Conservation (phyloP, 2,888 invertebrate genomes). For the Carabus problematicus region DNA sequence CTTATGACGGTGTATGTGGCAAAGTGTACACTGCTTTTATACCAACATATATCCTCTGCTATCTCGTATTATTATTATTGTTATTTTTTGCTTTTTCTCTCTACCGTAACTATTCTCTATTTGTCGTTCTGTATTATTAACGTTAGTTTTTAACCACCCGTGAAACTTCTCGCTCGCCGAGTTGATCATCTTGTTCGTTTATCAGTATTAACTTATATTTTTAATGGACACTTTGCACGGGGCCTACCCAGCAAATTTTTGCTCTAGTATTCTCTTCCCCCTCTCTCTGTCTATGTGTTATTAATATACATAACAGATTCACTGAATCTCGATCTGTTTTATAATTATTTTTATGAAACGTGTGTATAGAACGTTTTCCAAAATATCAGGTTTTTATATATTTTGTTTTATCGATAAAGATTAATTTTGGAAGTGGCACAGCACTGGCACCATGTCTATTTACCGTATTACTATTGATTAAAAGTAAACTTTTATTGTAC, state of each 20-base stretch:
- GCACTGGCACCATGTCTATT: slow-evolving; percentile 19
- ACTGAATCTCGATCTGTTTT: neutral
- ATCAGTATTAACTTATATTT: slow-evolving; percentile 28
- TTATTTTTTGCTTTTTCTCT: slow-evolving; percentile 6
- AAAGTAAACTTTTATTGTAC: no score
- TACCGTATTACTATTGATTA: no score
- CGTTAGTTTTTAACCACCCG: no score
- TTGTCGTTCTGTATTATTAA: neutral
- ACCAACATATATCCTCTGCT: neutral
- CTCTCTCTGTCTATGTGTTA: neutral
- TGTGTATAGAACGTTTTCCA: neutral
- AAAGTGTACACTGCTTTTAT: slow-evolving; percentile 27
- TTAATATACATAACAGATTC: neutral
- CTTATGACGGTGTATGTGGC: slow-evolving; percentile 4
- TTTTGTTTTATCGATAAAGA: slow-evolving; percentile 29
- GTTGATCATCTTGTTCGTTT: neutral
- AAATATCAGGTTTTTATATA: slow-evolving; percentile 22
- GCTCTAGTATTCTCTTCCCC: slow-evolving; percentile 17
- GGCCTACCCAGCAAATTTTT: slow-evolving; percentile 6
- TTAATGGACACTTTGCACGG: slow-evolving; percentile 26
- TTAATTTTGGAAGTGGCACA: slow-evolving; percentile 31
- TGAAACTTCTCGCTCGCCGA: no score
- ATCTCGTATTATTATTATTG: neutral
- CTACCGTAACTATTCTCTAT: neutral
- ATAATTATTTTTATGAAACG: neutral